Evolutionary conservation across 2,113 vertebrate genomes (phyloP).

Genomic region (Carettochelys insculpta): DNA sequence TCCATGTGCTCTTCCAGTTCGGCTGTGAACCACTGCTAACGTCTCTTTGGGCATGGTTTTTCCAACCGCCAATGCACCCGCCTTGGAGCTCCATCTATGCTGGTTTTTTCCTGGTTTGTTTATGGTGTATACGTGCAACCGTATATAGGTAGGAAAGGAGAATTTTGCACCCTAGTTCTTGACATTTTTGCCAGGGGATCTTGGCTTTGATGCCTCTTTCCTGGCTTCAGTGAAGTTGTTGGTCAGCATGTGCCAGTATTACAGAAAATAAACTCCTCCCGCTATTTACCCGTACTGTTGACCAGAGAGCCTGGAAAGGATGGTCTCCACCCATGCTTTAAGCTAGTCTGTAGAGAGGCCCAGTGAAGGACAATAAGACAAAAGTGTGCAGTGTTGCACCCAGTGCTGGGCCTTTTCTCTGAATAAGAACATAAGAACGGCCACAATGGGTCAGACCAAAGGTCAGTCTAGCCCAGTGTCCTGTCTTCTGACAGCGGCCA

Average conservation of each 20-base stretch:
- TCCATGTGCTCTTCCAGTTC: no score
- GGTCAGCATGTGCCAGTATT: background rate
- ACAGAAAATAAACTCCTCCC: background rate
- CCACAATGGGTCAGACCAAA: no score
- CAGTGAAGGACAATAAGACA: background rate
- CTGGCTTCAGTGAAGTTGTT: background rate
- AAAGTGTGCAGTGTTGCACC: background rate
- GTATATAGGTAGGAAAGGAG: background rate
- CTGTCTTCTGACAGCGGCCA: no score
- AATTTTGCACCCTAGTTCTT: background rate
- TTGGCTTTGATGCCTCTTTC: background rate
- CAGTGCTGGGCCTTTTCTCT: background rate
- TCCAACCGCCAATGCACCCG: no score
- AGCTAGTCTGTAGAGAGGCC: background rate
- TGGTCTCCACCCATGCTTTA: background rate
- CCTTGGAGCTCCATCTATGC: no score
- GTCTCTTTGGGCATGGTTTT: no score
- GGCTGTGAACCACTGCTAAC: no score
- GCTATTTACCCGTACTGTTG: background rate
- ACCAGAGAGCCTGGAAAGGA: background rate
- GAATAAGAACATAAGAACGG: no score
- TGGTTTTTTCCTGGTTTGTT: no score
- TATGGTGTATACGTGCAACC: no score
- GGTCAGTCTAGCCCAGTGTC: no score
- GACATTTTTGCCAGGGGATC: background rate